Evolutionary conservation across 2,113 vertebrate genomes (phyloP).

Genomic region (Enhydra lutris): DNA sequence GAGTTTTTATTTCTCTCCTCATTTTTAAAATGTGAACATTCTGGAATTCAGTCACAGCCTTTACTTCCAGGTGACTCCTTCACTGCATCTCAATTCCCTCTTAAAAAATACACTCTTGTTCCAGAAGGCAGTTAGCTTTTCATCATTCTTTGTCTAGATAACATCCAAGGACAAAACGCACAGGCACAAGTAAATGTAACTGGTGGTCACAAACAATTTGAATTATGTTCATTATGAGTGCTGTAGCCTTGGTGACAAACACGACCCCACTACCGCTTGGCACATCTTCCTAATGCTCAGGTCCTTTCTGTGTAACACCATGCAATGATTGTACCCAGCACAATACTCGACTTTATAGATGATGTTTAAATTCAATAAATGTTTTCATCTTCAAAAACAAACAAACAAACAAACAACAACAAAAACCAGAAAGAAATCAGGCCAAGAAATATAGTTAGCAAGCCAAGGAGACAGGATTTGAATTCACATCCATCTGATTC

Average conservation of each 20-base stretch:
- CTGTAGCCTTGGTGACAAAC: neutral
- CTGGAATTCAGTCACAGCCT: conserved; percentile 26
- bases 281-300: neutral
- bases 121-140: conserved; percentile 84
- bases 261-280: neutral
- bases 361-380: conserved; percentile 32
- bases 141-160: conserved; percentile 87
- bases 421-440: neutral
- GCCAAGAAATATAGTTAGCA: neutral
- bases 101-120: conserved; percentile 88
- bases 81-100: conserved; percentile 88
- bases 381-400: neutral
- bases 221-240: conserved; percentile 84
- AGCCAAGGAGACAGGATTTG: neutral
- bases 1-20: neutral
- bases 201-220: conserved; percentile 79
- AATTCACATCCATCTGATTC: neutral
- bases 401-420: neutral
- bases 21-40: neutral
- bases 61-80: conserved; percentile 88
- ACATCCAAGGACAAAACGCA: conserved; percentile 80
- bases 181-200: conserved; percentile 80
- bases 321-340: neutral
- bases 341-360: neutral
- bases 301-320: neutral